These are phyloP conservation scores for Gymnoscopelus microlampas DNA, from an alignment of 2,797 vertebrate species.

Conservation along the genomic window DNA sequence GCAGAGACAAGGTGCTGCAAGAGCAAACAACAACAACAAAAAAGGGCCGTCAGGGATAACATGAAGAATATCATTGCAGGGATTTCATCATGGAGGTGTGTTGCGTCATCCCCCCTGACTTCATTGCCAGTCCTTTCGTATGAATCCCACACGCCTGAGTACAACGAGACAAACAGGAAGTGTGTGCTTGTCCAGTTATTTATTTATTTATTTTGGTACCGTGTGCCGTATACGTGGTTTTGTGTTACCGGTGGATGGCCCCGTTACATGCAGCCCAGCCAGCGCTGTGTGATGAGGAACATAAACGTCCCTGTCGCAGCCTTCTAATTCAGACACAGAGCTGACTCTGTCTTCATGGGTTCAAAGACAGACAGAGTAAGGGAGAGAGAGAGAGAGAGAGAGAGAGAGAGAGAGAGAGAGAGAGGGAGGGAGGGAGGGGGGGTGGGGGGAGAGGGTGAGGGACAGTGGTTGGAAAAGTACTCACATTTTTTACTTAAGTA, in stretches of 20 bases:
- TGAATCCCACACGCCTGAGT: constrained; percentile 81
- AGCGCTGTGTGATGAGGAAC: constrained; percentile 54
- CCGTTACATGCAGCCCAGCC: constrained; percentile 42
- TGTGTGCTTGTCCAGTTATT: constrained; percentile 35
- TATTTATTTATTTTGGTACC: constrained; percentile 39
- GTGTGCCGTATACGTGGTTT: constrained; percentile 35
- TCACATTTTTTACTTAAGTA: no score
- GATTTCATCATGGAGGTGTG: constrained; percentile 62
- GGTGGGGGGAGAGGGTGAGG: no score
- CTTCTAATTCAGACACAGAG: constrained; percentile 67
- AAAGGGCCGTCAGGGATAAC: constrained; percentile 47
- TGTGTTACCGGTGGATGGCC: constrained; percentile 54
- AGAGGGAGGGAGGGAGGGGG: no score
- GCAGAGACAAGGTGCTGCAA: constrained; percentile 54
- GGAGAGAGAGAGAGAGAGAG: constrained; percentile 51
- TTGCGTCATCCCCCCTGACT: constrained; percentile 41
- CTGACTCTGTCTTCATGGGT: constrained; percentile 47
- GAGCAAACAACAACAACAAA: constrained; percentile 50
- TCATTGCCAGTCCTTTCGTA: constrained; percentile 56
- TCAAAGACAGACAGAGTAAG: constrained; percentile 14
- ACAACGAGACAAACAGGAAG: constrained; percentile 81
- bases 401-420: constrained; percentile 12
- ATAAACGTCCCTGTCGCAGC: constrained; percentile 39
- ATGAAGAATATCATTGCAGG: constrained; percentile 47
- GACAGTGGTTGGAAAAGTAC: no score